Percentiles rank a stretch among this genome's conserved stretches.
These are phyloP conservation scores for Ovis aries DNA, from an alignment of 2,113 vertebrate genomes.

Conservation along the genomic window ARS-UI_Ramb_v3.0 NC_056064.1:59244001-59244500, in stretches of 20 bases:
- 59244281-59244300: background rate
- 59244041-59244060: background rate
- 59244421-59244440: background rate
- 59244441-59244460: background rate
- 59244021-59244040: background rate
- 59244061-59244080: background rate
- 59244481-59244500: background rate
- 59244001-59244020: conserved; percentile 41
- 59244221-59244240: conserved; percentile 51
- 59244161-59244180: background rate
- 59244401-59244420: background rate
- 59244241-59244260: conserved; percentile 33
- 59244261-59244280: conserved; percentile 6
- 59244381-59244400: background rate
- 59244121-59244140: background rate
- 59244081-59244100: background rate
- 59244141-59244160: background rate
- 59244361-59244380: background rate
- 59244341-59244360: background rate
- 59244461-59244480: background rate
- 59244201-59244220: background rate
- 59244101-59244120: background rate
- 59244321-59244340: background rate
- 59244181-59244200: no score
- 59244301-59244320: background rate